Percentiles rank a stretch among this genome's conserved stretches.
Evolutionary conservation across 2,113 vertebrate species (phyloP).

Genomic region (Urocitellus parryii): DNA sequence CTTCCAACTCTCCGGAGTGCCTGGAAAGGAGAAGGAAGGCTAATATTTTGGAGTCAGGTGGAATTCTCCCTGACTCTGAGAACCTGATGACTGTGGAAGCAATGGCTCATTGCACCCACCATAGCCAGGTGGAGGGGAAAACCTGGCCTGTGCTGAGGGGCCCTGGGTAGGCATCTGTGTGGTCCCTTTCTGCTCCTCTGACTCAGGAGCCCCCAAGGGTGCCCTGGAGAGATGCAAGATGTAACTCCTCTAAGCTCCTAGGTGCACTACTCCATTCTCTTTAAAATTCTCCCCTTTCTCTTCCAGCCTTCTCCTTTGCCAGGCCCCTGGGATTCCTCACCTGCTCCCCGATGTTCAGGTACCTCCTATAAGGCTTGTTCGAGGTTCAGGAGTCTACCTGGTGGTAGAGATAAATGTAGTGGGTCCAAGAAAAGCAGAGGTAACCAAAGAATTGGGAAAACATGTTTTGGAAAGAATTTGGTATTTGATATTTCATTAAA

Average conservation of each 20-base stretch:
- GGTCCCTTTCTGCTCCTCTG: background rate
- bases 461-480: background rate
- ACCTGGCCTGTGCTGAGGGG: background rate
- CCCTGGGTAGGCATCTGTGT: background rate
- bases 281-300: background rate
- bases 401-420: background rate
- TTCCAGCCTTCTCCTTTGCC: background rate
- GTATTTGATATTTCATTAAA: background rate
- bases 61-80: background rate
- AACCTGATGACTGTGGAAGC: background rate
- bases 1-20: background rate
- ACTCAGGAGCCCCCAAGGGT: background rate
- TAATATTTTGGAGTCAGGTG: background rate
- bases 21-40: background rate
- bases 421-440: background rate
- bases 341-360: background rate
- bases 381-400: background rate
- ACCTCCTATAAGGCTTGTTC: background rate
- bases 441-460: background rate
- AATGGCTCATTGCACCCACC: background rate
- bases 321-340: background rate
- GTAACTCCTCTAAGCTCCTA: background rate
- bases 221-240: background rate
- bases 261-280: background rate
- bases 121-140: background rate